A percentile compares a stretch with the other conserved stretches of the same genome.
These are phyloP conservation scores for Oophaga pumilio DNA, from an alignment of 2,113 vertebrate genomes.

Conservation along the genomic window DNA sequence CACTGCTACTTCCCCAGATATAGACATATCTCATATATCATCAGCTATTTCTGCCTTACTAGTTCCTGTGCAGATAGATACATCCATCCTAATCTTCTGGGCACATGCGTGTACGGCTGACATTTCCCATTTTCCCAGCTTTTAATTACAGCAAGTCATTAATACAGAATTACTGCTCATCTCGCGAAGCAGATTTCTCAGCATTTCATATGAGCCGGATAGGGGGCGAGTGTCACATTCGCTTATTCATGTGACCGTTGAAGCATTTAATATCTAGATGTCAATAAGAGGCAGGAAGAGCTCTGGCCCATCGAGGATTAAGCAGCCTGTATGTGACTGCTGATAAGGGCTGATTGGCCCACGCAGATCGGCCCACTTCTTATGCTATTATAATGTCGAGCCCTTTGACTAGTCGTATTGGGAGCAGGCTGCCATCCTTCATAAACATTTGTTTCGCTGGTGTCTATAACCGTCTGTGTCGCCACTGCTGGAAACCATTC, in stretches of 20 bases:
- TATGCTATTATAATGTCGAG: slow-evolving; percentile 43
- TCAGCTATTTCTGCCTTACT: neutral
- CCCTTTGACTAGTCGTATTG: slow-evolving; percentile 30
- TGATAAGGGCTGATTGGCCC: slow-evolving; percentile 23
- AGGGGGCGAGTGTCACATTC: slow-evolving; percentile 22
- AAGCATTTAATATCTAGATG: slow-evolving; percentile 55
- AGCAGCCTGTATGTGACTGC: slow-evolving; percentile 4
- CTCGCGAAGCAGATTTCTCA: slow-evolving; percentile 25
- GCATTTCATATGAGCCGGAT: slow-evolving; percentile 36
- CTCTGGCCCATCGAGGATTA: slow-evolving; percentile 8
- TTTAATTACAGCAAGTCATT: slow-evolving; percentile 58
- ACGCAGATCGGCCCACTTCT: slow-evolving; percentile 34
- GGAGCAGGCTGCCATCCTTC: slow-evolving; percentile 35
- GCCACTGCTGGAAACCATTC: neutral
- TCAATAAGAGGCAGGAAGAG: slow-evolving; percentile 39
- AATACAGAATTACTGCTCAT: slow-evolving; percentile 49
- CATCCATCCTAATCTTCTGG: slow-evolving; percentile 46
- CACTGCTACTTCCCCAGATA: neutral
- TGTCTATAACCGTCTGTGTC: neutral
- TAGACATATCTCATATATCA: neutral
- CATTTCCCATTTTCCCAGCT: slow-evolving; percentile 55
- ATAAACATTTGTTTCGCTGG: slow-evolving; percentile 10
- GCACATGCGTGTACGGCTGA: slow-evolving; percentile 23
- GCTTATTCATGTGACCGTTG: slow-evolving; percentile 26
- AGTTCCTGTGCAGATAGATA: neutral